Conservation (phyloP, 2,113 vertebrate genomes). For the Henicopernis longicauda region DNA sequence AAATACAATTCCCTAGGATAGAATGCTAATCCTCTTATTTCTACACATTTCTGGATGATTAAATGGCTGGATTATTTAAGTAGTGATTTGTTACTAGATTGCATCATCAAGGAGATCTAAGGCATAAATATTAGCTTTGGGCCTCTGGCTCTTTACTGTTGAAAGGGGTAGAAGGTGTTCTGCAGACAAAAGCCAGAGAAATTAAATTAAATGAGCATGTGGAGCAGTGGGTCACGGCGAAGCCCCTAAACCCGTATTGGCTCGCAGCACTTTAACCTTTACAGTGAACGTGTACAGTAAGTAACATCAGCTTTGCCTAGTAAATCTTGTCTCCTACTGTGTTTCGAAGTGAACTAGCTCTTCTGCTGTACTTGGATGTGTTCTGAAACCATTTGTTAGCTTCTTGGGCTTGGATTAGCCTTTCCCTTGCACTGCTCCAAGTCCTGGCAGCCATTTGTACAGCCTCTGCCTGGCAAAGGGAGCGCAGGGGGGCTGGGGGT, state of each 20-base stretch:
- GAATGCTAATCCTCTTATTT: slow-evolving; percentile 35
- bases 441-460: not conserved
- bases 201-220: not conserved
- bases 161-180: slow-evolving; percentile 23
- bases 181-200: slow-evolving; percentile 1
- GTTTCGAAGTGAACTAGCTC: not conserved
- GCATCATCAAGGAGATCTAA: slow-evolving; percentile 21
- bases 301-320: not conserved
- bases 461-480: not conserved
- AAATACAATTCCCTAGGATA: not conserved
- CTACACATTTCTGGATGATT: slow-evolving; percentile 47
- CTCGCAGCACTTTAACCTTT: not conserved
- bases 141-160: not conserved
- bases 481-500: rapidly evolving
- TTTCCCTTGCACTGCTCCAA: rapidly evolving
- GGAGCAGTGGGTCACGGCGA: not conserved
- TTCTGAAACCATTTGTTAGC: rapidly evolving
- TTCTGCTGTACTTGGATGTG: not conserved
- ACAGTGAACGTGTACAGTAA: not conserved
- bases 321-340: not conserved
- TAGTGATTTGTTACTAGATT: slow-evolving; percentile 18
- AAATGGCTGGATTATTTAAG: slow-evolving; percentile 42
- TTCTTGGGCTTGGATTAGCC: not conserved
- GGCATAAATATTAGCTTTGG: slow-evolving; percentile 27
- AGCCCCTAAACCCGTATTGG: not conserved